phyloP scores from a whole-genome alignment of 2,888 invertebrate genomes.

The Macrosiphum euphorbiae region DNA sequence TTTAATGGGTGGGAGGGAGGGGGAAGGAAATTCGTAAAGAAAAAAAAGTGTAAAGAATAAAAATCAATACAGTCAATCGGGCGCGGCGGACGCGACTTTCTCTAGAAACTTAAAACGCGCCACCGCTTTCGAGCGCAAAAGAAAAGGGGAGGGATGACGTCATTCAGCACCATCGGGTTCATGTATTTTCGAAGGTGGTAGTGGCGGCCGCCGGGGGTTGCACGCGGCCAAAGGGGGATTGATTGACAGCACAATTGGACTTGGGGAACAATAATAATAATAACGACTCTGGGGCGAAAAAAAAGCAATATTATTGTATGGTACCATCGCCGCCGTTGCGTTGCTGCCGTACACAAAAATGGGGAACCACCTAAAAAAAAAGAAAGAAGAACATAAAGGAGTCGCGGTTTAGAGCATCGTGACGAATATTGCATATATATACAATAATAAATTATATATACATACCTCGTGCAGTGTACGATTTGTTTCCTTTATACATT shows the following conservation, averaged over 20 bases:
- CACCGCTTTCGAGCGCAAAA: constrained; percentile 28
- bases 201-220: constrained; percentile 60
- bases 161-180: constrained; percentile 43
- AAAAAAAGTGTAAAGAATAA: constrained; percentile 21
- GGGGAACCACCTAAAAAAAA: constrained; percentile 31
- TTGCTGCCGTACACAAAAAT: background rate
- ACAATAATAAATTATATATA: background rate
- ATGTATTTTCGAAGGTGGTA: constrained; percentile 65
- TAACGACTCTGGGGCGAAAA: constrained; percentile 41
- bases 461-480: background rate
- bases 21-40: background rate
- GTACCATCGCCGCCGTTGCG: constrained; percentile 28
- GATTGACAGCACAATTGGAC: constrained; percentile 63
- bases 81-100: constrained; percentile 47
- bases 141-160: constrained; percentile 37
- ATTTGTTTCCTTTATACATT: constrained; percentile 6
- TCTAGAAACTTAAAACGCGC: constrained; percentile 49
- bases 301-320: constrained; percentile 45
- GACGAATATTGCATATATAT: constrained; percentile 14
- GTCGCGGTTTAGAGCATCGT: background rate
- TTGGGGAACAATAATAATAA: constrained; percentile 62
- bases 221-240: constrained; percentile 54
- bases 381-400: background rate
- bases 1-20: too few relatives aligned
- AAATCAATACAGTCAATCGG: constrained; percentile 45